A percentile compares a stretch with the other conserved stretches of the same genome.
Conservation (phyloP, 64 coral and sea anemone species). For the Stichodactyla helianthus region DNA sequence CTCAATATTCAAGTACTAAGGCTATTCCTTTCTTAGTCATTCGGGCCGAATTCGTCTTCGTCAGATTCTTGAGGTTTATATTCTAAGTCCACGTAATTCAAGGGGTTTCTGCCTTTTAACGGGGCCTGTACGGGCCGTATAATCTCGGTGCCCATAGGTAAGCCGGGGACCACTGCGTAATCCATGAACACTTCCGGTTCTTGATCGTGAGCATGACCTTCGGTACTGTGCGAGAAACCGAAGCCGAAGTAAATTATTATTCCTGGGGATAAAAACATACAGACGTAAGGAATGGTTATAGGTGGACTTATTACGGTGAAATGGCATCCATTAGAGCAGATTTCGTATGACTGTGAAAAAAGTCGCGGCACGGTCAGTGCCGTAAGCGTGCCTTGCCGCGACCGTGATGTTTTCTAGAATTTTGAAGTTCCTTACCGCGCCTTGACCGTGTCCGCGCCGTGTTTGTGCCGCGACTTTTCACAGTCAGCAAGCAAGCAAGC, state of each 20-base stretch:
- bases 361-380: too few species aligned
- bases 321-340: too few species aligned
- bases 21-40: not conserved
- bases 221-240: slow-evolving; percentile 3
- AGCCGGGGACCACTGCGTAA: not conserved
- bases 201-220: not conserved
- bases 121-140: not conserved
- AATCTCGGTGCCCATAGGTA: slow-evolving; percentile 10
- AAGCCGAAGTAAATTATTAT: not conserved
- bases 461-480: too few species aligned
- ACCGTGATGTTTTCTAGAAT: too few species aligned
- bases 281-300: not conserved
- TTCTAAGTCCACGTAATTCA: not conserved
- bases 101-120: not conserved
- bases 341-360: too few species aligned
- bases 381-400: too few species aligned
- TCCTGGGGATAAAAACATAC: not conserved
- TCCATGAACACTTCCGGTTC: not conserved
- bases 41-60: not conserved
- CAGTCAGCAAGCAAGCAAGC: too few species aligned
- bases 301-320: not conserved
- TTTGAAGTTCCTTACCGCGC: too few species aligned
- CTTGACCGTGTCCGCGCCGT: too few species aligned
- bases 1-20: not conserved
- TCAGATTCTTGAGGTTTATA: not conserved